A percentile compares a stretch with the other conserved stretches of the same genome.
phyloP scores from a whole-genome alignment of 2,797 vertebrate species.

The Salmo trutta region DNA sequence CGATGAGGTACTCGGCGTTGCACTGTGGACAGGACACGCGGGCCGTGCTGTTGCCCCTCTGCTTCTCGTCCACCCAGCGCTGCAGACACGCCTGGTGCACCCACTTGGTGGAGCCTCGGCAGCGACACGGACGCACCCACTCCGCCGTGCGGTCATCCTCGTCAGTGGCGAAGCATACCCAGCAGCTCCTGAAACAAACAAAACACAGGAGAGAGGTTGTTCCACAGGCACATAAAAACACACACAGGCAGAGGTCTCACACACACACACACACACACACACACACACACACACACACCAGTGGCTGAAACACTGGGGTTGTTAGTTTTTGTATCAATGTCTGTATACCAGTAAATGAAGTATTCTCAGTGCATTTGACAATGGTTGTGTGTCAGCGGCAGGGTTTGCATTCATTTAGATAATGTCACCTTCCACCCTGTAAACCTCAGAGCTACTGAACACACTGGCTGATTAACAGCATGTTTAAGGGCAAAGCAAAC shows the following conservation, averaged over 20 bases:
- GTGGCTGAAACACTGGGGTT: not conserved
- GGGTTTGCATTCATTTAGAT: not conserved
- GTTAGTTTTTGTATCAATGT: too few species aligned
- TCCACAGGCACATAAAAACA: not conserved
- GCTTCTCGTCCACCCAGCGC: conserved; percentile 99
- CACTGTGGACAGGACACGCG: conserved; percentile 97
- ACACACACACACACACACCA: not conserved
- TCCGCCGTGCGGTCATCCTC: conserved; percentile 98
- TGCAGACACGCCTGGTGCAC: conserved; percentile 97
- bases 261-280: too few species aligned
- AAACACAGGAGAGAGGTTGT: not conserved
- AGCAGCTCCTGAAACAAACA: conserved; percentile 88
- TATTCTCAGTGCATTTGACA: not conserved
- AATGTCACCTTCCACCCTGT: not conserved
- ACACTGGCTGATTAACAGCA: not conserved
- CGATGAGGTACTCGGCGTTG: conserved; percentile 98
- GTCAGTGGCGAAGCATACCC: conserved; percentile 98
- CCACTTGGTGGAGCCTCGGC: conserved; percentile 98
- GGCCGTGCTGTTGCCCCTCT: conserved; percentile 97
- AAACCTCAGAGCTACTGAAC: not conserved
- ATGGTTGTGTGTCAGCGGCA: too few species aligned
- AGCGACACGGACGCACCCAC: conserved; percentile 97
- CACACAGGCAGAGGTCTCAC: too few species aligned
- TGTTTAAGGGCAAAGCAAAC: not conserved
- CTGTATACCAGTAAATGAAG: not conserved